phyloP scores from a whole-genome alignment of 2,888 invertebrate genomes.

The Unio delphinus region DNA sequence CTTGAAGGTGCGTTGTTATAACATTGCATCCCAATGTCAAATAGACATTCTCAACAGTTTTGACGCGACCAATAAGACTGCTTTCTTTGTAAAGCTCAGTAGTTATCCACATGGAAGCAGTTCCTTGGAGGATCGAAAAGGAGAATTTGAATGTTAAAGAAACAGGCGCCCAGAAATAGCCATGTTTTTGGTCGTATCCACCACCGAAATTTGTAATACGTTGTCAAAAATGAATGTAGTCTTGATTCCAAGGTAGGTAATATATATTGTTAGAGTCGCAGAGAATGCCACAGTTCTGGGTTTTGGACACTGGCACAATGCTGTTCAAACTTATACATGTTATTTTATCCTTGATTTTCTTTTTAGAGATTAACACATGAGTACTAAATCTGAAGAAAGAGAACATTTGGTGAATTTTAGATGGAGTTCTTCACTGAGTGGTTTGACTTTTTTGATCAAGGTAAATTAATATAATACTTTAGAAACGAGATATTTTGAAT shows the following conservation, averaged over 20 bases:
- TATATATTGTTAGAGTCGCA: conserved; percentile 14
- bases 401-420: neutral
- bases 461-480: too few species aligned
- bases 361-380: neutral
- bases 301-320: conserved; percentile 12
- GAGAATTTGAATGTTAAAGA: conserved; percentile 17
- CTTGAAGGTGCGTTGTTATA: conserved; percentile 10
- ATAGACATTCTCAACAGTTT: conserved; percentile 11
- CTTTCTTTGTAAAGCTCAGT: conserved; percentile 11
- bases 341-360: neutral
- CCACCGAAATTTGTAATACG: conserved; percentile 14
- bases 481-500: too few species aligned
- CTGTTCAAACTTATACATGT: conserved; percentile 3
- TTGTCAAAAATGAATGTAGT: conserved; percentile 15
- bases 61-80: conserved; percentile 10
- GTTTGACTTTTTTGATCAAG: too few species aligned
- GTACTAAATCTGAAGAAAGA: neutral
- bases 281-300: conserved; percentile 13
- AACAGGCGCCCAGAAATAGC: conserved; percentile 16
- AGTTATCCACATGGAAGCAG: conserved; percentile 8
- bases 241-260: conserved; percentile 5
- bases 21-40: conserved; percentile 13
- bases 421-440: too few species aligned
- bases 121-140: conserved; percentile 16
- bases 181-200: conserved; percentile 12